Evolutionary conservation across 2,113 vertebrate species (phyloP).

Genomic region (Scytalopus superciliaris): DNA sequence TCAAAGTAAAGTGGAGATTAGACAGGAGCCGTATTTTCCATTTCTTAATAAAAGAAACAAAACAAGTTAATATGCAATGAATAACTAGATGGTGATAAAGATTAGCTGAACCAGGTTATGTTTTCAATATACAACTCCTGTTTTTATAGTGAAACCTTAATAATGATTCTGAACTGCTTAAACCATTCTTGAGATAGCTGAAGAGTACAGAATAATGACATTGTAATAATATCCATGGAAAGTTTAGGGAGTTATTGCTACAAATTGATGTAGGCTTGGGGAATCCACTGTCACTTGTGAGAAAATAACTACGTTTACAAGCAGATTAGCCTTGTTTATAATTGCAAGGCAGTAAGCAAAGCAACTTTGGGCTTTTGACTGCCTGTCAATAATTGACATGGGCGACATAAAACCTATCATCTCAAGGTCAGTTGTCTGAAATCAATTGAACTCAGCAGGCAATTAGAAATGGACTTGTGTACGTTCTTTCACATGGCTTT

Average conservation of each 20-base stretch:
- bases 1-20: background rate
- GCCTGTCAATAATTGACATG: background rate
- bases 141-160: background rate
- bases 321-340: background rate
- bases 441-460: background rate
- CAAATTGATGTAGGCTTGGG: constrained; percentile 25
- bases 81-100: background rate
- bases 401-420: background rate
- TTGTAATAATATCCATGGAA: constrained; percentile 48
- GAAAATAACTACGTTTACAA: background rate
- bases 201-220: background rate
- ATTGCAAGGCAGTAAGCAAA: background rate
- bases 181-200: background rate
- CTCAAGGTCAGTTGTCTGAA: background rate
- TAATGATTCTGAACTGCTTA: background rate
- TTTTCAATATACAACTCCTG: background rate
- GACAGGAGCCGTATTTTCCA: background rate
- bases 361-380: background rate
- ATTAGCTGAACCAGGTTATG: background rate
- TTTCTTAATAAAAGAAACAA: background rate
- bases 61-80: background rate
- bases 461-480: background rate
- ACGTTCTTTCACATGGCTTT: accelerated
- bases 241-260: constrained; percentile 17
- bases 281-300: constrained; percentile 28